Evolutionary conservation across 1,140 invertebrate species (phyloP), one percentile per base, ranked within the genome.

Genomic region (Drosophila miranda): DNA sequence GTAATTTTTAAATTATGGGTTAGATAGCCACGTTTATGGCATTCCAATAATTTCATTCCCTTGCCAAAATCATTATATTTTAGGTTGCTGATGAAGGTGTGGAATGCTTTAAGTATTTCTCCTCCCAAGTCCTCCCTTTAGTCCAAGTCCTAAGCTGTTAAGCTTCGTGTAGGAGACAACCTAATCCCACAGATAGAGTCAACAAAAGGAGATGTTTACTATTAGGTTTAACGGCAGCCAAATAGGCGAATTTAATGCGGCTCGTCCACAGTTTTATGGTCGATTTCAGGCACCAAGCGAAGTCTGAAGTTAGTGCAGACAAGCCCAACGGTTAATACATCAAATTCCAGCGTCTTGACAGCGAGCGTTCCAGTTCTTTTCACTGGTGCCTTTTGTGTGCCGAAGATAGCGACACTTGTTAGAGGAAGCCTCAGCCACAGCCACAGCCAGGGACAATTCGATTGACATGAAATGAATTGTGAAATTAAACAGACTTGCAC

Each of bases 391-490:
- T 26, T 45, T 64, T 72, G 44, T 53, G 68, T 38, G 34, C 34
- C 14, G 14, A 6, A 58, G 52, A 78, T 77, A 72, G 51, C 59
- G 75, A 52, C 75, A 72, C 67, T 60, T 57, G 56, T 68, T 42
- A 19, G 5, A 9, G 30, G 28, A 45, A 4, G 23, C 19, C 21
- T 6, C 19, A 13, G 9, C 19, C 21, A 9, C 19, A 13, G 9
- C 11, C 51, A 11, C 7, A 52, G 63, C 57, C 81, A 59, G 62
- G 70, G 81, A 84, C 80, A 84, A 77, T 72, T 60, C 82, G 81
- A 81, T 84, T 84, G 82, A 87, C 82, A 86, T 86, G 77, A 86
- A 86, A 86, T 86, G 81, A 86, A 86, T 86, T 86, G 81, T 86
- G 78, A 86, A 86, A 86, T 86, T 86, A 86, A 87, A 86, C 77